Evolutionary conservation across 2,113 vertebrate species (phyloP).

Genomic region (Rhizomys pruinosus): DNA sequence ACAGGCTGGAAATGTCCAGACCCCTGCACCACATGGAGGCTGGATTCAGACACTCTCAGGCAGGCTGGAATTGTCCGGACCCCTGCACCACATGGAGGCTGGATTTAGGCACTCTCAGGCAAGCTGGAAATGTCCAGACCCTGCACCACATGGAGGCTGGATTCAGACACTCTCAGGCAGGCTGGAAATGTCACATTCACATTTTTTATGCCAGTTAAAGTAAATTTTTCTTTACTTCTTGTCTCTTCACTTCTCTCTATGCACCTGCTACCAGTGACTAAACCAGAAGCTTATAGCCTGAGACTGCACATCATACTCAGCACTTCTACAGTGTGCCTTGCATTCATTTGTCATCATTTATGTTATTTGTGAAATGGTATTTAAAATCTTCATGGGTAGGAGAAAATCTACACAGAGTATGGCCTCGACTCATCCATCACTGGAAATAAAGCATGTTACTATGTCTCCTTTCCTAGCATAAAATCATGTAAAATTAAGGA

Average conservation of each 20-base stretch:
- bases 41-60: no score
- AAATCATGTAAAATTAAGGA: neutral
- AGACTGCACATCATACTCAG: neutral
- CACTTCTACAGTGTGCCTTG: neutral
- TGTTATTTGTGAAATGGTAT: neutral
- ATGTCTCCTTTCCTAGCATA: neutral
- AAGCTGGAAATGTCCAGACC: no score
- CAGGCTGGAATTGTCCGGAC: no score
- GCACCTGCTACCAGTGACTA: neutral
- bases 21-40: no score
- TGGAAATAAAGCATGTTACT: neutral
- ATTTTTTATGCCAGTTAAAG: conserved; percentile 22
- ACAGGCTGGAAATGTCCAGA: no score
- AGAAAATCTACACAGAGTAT: neutral
- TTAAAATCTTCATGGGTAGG: neutral
- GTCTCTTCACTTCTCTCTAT: neutral
- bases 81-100: no score
- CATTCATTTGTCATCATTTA: neutral
- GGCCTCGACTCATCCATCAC: neutral
- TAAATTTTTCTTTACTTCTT: conserved; percentile 30
- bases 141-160: no score
- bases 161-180: no score
- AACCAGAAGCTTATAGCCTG: neutral
- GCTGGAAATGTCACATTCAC: no score
- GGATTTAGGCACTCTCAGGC: no score